phyloP scores from a whole-genome alignment of 1,140 invertebrate species.

The Magallana gigas region DNA sequence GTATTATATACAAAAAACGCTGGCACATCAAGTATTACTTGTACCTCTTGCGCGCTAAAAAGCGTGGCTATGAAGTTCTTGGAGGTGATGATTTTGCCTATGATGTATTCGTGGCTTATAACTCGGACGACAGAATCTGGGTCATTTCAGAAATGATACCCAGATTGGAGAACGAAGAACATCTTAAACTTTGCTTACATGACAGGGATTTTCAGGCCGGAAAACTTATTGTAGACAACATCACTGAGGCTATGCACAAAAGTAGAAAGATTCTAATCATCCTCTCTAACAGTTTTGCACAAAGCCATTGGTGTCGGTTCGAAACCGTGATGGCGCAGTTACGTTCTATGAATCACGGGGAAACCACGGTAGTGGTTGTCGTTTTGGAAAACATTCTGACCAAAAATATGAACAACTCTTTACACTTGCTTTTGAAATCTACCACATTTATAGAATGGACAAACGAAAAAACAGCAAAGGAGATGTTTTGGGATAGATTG shows the following conservation, averaged over 20 bases:
- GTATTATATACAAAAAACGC: background rate
- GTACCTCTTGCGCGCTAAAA: too few species aligned
- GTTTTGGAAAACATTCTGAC: conserved; percentile 11
- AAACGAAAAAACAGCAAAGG: conserved; percentile 92
- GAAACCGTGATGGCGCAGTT: conserved; percentile 77
- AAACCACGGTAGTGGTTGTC: too few species aligned
- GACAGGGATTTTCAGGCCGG: conserved; percentile 69
- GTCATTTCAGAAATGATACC: conserved; percentile 1
- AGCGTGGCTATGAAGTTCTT: too few species aligned
- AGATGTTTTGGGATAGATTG: conserved; percentile 87
- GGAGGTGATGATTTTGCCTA: background rate
- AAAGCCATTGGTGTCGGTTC: conserved; percentile 70
- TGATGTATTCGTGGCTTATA: conserved; percentile 24
- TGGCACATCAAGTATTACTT: too few species aligned
- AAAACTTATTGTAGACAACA: conserved; percentile 65
- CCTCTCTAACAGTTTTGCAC: conserved; percentile 64
- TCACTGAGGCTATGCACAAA: conserved; percentile 62
- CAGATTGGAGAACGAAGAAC: conserved; percentile 40
- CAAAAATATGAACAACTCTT: conserved; percentile 72
- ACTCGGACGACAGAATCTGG: background rate
- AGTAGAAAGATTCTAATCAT: conserved; percentile 68
- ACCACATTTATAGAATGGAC: conserved; percentile 83
- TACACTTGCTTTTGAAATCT: conserved; percentile 82
- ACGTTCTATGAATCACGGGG: background rate
- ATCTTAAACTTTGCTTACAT: conserved; percentile 66